These are phyloP conservation scores for Chelonoidis abingdonii DNA, from an alignment of 2,113 vertebrate species.

Conservation along the genomic window DNA sequence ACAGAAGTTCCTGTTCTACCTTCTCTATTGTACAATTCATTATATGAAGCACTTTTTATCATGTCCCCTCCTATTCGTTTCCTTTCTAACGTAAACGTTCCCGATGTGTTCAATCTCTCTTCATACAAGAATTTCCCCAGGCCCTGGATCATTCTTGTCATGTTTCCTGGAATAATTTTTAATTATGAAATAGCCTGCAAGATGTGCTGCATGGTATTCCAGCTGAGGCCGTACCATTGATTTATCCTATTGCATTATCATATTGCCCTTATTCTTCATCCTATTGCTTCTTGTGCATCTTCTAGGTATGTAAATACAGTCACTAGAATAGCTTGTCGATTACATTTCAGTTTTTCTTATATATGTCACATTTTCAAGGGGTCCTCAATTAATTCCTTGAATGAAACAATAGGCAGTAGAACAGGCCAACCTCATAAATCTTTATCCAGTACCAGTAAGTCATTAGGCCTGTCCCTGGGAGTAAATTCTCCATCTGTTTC, in stretches of 20 bases:
- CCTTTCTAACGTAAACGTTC: not conserved
- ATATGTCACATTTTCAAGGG: not conserved
- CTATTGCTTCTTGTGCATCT: not conserved
- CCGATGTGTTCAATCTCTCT: not conserved
- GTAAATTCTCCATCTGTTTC: conserved; percentile 71
- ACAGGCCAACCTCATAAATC: conserved; percentile 58
- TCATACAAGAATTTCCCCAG: not conserved
- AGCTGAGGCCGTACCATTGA: not conserved
- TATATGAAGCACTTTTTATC: not conserved
- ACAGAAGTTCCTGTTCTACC: not conserved
- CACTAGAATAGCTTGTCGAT: conserved; percentile 16
- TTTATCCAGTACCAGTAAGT: conserved; percentile 67
- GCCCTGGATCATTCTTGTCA: not conserved
- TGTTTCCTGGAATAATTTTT: not conserved
- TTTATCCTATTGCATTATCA: not conserved
- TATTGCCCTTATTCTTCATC: accelerated
- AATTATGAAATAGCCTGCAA: not conserved
- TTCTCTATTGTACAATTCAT: not conserved
- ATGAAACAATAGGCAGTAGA: conserved; percentile 45
- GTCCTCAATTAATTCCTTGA: conserved; percentile 60
- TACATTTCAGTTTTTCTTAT: conserved; percentile 34
- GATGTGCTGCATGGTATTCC: not conserved
- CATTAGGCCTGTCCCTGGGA: conserved; percentile 45
- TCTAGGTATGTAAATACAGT: not conserved
- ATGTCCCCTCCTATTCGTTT: not conserved